A percentile compares a stretch with the other conserved stretches of the same genome.
Evolutionary conservation across 2,113 vertebrate species (phyloP).

Genomic region (Apodemus speciosus): DNA sequence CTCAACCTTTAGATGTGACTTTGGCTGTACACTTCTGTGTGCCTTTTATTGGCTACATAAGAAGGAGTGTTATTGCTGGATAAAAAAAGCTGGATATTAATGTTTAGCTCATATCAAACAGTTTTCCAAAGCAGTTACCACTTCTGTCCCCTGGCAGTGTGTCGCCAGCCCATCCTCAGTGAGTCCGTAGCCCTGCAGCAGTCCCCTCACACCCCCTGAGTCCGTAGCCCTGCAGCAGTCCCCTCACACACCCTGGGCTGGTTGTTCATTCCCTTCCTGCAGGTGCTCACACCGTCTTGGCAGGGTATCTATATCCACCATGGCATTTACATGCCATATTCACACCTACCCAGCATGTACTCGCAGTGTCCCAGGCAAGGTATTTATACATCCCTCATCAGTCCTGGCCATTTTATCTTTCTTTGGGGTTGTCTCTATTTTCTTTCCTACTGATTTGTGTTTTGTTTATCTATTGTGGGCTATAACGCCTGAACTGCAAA

Average conservation of each 20-base stretch:
- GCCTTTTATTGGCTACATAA: background rate
- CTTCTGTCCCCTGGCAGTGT: background rate
- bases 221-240: background rate
- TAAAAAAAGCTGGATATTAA: background rate
- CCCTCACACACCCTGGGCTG: background rate
- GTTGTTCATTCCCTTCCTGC: too few species aligned
- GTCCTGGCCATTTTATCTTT: slow-evolving; percentile 1
- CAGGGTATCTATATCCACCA: background rate
- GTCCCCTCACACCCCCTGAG: background rate
- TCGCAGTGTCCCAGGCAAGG: background rate
- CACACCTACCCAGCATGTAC: background rate
- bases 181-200: background rate
- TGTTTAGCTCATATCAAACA: background rate
- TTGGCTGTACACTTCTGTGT: background rate
- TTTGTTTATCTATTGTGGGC: background rate
- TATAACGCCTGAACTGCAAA: background rate
- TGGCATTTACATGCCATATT: background rate
- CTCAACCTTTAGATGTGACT: background rate
- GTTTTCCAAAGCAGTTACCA: background rate
- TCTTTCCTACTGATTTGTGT: background rate
- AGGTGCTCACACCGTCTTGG: too few species aligned
- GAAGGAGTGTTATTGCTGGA: background rate
- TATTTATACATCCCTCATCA: background rate
- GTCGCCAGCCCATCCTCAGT: background rate
- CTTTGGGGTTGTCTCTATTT: background rate